Conservation (phyloP, 2,888 invertebrate species). For the Himalopsyche anomala region DNA sequence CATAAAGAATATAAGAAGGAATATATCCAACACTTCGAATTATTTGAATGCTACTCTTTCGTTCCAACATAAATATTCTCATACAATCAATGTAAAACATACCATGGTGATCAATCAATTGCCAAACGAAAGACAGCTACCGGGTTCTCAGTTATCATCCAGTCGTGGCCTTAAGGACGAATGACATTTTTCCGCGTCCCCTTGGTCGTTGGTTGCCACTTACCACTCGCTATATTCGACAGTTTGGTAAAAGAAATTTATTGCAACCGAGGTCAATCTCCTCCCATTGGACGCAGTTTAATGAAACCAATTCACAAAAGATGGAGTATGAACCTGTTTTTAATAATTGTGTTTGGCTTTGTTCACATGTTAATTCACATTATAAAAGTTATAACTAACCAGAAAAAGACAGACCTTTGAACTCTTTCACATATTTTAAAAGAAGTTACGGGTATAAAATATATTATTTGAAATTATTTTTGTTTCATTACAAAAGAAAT, state of each 20-base stretch:
- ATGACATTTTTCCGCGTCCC: slow-evolving; percentile 51
- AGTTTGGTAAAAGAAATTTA: not conserved
- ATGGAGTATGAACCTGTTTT: not conserved
- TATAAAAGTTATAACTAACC: too few species aligned
- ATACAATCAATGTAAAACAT: not conserved
- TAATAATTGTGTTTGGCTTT: too few species aligned
- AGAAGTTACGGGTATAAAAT: too few species aligned
- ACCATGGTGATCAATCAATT: not conserved
- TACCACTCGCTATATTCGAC: slow-evolving; percentile 17
- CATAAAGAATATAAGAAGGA: too few species aligned
- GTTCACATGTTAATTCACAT: too few species aligned
- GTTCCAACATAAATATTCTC: not conserved
- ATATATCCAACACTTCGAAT: too few species aligned
- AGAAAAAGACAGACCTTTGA: too few species aligned
- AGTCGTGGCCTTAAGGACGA: not conserved
- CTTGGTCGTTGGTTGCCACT: slow-evolving; percentile 2
- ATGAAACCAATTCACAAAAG: not conserved
- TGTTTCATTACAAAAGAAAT: too few species aligned
- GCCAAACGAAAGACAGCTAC: slow-evolving; percentile 1
- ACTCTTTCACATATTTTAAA: too few species aligned
- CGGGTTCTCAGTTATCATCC: slow-evolving; percentile 5
- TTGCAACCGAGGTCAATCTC: slow-evolving; percentile 48
- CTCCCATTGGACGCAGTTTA: not conserved
- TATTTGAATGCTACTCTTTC: too few species aligned
- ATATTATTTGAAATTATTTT: too few species aligned